Evolutionary conservation across 1,140 invertebrate species (phyloP).

Genomic region (Hermetia illucens): DNA sequence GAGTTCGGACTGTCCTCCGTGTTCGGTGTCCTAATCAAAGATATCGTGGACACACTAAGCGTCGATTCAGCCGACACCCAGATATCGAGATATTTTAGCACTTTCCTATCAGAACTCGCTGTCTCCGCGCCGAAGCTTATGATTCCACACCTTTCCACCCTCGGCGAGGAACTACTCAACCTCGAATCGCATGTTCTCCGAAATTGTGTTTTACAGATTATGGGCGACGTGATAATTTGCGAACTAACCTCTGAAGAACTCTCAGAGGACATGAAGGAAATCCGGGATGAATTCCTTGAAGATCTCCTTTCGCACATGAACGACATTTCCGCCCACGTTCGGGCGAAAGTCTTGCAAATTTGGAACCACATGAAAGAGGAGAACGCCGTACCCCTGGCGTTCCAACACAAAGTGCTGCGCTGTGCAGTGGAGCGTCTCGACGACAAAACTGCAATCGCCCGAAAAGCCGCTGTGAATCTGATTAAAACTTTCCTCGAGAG

Average conservation of each 20-base stretch:
- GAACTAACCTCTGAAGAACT: constrained; percentile 55
- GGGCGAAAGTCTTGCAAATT: constrained; percentile 62
- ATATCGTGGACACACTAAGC: constrained; percentile 17
- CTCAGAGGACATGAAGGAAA: constrained; percentile 43
- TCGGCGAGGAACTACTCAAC: constrained; percentile 22
- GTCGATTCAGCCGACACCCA: constrained; percentile 17
- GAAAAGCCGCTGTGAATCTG: constrained; percentile 65
- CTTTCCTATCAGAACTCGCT: constrained; percentile 21
- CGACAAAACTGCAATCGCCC: constrained; percentile 62
- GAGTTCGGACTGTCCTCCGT: constrained; percentile 21
- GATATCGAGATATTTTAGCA: constrained; percentile 20
- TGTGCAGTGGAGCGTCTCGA: constrained; percentile 50
- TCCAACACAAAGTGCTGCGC: constrained; percentile 46
- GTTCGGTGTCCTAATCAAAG: constrained; percentile 21
- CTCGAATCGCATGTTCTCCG: constrained; percentile 58
- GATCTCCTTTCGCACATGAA: constrained; percentile 65
- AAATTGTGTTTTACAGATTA: constrained; percentile 63
- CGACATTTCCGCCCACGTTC: constrained; percentile 68
- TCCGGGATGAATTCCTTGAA: constrained; percentile 57
- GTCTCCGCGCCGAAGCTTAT: constrained; percentile 18
- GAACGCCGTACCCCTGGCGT: constrained; percentile 52
- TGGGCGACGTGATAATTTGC: constrained; percentile 57
- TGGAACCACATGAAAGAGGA: constrained; percentile 58
- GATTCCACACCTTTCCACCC: constrained; percentile 21
- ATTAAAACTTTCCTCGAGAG: constrained; percentile 55